These are phyloP conservation scores for Lamproptera curius DNA, from an alignment of 2,888 invertebrate species.

Conservation along the genomic window DNA sequence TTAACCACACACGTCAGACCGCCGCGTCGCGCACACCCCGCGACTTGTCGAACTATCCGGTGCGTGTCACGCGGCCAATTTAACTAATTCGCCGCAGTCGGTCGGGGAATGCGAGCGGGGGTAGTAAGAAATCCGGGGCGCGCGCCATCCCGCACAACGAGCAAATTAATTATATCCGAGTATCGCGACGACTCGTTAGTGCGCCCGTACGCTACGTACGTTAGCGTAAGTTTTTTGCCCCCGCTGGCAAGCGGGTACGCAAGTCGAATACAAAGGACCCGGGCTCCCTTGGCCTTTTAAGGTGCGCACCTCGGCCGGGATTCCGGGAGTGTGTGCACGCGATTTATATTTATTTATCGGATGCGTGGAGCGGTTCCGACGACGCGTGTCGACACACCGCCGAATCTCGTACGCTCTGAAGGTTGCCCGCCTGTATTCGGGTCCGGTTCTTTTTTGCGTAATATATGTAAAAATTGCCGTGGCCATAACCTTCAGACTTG, in stretches of 20 bases:
- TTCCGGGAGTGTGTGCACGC: constrained; percentile 66
- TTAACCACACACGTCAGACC: background rate
- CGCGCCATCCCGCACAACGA: constrained; percentile 25
- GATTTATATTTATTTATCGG: constrained; percentile 67
- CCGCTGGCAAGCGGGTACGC: constrained; percentile 36
- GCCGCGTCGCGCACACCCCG: background rate
- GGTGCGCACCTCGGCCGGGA: constrained; percentile 63
- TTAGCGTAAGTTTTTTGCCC: constrained; percentile 69
- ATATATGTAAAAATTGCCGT: too few relatives aligned
- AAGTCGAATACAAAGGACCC: constrained; percentile 54
- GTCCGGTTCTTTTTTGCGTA: too few relatives aligned
- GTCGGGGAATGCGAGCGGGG: constrained; percentile 17
- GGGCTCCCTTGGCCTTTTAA: constrained; percentile 64
- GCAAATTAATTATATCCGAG: constrained; percentile 25
- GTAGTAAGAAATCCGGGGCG: constrained; percentile 5
- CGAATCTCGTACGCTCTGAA: background rate
- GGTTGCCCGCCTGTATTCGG: too few relatives aligned
- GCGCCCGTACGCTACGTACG: constrained; percentile 59
- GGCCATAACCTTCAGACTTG: too few relatives aligned
- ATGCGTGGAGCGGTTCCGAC: constrained; percentile 27
- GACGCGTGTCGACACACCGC: background rate
- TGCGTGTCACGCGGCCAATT: constrained; percentile 15
- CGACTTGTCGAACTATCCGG: background rate
- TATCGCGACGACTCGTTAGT: constrained; percentile 37
- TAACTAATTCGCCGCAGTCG: constrained; percentile 17